Conservation (phyloP, 1,140 invertebrate genomes). For the Nephila pilipes region DNA sequence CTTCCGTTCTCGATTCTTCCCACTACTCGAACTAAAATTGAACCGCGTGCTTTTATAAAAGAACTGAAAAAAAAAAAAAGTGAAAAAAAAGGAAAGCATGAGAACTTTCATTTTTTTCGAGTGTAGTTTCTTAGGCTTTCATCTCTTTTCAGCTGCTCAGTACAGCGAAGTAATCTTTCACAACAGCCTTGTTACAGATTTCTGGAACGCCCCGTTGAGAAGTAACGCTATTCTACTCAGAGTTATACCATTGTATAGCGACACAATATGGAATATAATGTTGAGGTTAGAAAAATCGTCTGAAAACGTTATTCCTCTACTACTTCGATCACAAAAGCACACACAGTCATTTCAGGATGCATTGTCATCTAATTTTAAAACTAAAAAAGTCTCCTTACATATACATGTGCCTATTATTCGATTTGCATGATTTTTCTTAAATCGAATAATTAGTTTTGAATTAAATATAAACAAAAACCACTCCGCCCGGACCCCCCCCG, state of each 20-base stretch:
- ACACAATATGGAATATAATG: conserved; percentile 43
- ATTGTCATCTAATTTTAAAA: too few relatives aligned
- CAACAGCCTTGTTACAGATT: conserved; percentile 60
- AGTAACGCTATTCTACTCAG: neutral
- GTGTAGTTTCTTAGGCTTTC: conserved; percentile 1
- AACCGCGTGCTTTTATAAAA: neutral
- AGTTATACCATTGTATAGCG: conserved; percentile 2
- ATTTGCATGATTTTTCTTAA: too few relatives aligned
- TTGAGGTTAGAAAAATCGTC: neutral
- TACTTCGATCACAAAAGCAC: neutral
- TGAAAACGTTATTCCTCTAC: neutral
- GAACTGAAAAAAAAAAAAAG: too few relatives aligned
- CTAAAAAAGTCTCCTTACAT: too few relatives aligned
- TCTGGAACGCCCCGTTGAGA: neutral
- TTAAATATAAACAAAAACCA: too few relatives aligned
- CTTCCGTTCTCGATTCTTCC: neutral
- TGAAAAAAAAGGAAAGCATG: conserved; percentile 28
- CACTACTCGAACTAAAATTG: neutral
- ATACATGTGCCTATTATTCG: too few relatives aligned
- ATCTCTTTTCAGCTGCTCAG: conserved; percentile 49
- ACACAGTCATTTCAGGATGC: too few relatives aligned
- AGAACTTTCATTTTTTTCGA: conserved; percentile 53
- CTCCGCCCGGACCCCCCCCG: too few relatives aligned
- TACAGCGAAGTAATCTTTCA: conserved; percentile 49
- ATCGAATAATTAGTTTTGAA: too few relatives aligned